Base-by-base conservation (phyloP, 2,113 vertebrate genomes). In the Cinclus mexicanus region DNA sequence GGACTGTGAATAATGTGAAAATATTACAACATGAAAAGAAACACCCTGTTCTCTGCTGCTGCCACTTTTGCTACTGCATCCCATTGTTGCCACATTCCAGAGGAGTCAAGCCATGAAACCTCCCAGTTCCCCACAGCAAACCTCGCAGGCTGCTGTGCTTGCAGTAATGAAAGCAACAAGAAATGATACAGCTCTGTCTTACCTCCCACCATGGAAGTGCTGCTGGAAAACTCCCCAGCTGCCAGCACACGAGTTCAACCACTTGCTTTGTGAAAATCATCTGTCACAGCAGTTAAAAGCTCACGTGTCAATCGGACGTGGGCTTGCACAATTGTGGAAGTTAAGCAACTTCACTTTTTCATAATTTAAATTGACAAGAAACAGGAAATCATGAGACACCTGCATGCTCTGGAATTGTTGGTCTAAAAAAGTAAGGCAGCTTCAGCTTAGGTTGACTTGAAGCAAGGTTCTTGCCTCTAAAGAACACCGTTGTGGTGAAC, bases 61-160 rank as follows among this genome's bases (percentile, higher is more conserved):
- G 3, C 13, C n/a, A 11, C 86, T 25, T 79, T n/a, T n/a, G 19
- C 85, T 22, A 1, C 23, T 14, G 24, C 28, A 10, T 8, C 20
- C 56, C n/a, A 1, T 5, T 2, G 16, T 0, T 33, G n/a, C 91
- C n/a, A 6, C 23, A 3, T 23, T 47, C 44, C 59, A 47, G 6
- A 44, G 31, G 7, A 44, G 37, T 11, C 49, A 13, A 24, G 5
- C 3, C 1, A 8, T 3, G 3, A 4, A 24, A 25, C 5, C 70
- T 29, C 69, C 52, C 41, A 0, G 28, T 8, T 77, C 11, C 79
- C 75, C 12, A 4, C 20, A 4, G 5, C 31, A 37, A 31, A 4
- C 5, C 70, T n/a, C 20, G 0, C 47, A 11, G 37, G 1, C 0
- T 2, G 0, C 2, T 6, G 29, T 4, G 12, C 4, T 11, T 7